Evolutionary conservation across 2,797 vertebrate species (phyloP).

Genomic region (Rhinichthys osculus): DNA sequence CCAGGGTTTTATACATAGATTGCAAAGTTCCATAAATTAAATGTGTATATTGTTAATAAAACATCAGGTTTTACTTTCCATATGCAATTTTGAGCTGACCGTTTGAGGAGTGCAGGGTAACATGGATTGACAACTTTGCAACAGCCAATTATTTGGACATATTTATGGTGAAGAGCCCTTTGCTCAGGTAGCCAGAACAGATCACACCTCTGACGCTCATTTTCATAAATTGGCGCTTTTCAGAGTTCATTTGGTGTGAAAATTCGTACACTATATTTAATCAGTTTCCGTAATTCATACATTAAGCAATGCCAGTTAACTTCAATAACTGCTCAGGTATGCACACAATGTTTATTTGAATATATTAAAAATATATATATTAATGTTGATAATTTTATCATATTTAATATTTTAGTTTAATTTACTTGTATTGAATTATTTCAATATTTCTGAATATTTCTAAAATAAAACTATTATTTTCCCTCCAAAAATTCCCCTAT

Average conservation of each 20-base stretch:
- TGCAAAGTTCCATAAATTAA: neutral
- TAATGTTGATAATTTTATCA: neutral
- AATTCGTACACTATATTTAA: neutral
- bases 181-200: constrained; percentile 7
- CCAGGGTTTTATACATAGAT: neutral
- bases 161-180: constrained; percentile 18
- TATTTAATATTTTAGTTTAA: neutral
- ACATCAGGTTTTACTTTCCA: neutral
- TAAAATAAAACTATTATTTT: neutral
- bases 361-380: neutral
- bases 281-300: neutral
- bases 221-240: neutral
- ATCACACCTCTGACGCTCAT: constrained; percentile 1
- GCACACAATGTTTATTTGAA: too few relatives aligned
- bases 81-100: neutral
- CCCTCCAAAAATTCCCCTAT: neutral
- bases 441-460: neutral
- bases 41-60: neutral
- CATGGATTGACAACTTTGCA: constrained; percentile 2
- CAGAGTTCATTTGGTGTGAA: neutral
- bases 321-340: neutral
- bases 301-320: neutral
- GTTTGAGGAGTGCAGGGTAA: neutral
- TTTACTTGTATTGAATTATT: neutral
- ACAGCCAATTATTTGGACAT: constrained; percentile 14